Evolutionary conservation across 2,113 vertebrate species (phyloP).

Genomic region (Neolamprologus kungweensis): DNA sequence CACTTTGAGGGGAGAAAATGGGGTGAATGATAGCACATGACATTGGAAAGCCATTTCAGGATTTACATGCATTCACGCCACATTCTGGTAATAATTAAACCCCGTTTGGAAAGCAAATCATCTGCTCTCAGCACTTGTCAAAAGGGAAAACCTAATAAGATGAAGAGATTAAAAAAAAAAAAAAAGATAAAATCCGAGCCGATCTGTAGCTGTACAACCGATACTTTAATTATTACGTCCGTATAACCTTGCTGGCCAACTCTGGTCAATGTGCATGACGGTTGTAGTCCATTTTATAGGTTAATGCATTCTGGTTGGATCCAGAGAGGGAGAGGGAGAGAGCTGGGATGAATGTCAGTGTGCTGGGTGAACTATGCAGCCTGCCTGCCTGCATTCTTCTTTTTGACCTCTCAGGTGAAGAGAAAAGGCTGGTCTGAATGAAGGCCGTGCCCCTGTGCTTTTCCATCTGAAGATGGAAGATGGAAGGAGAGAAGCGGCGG

Average conservation of each 20-base stretch:
- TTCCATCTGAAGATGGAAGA: background rate
- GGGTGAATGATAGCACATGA: conserved; percentile 26
- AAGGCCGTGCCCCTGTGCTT: conserved; percentile 1
- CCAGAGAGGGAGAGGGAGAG: background rate
- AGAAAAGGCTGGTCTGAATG: conserved; percentile 5
- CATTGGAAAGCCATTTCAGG: conserved; percentile 52
- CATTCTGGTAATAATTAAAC: background rate
- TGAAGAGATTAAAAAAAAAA: background rate
- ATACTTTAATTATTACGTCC: conserved; percentile 32
- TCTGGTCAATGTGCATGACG: conserved; percentile 40
- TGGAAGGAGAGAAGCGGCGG: background rate
- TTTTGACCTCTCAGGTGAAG: conserved; percentile 49
- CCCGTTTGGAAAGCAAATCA: background rate
- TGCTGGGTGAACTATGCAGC: conserved; percentile 10
- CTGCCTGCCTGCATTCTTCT: conserved; percentile 25
- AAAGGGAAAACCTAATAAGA: conserved; percentile 7
- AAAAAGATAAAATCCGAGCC: background rate
- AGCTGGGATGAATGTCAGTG: conserved; percentile 30
- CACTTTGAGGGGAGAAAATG: background rate
- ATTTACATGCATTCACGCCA: background rate
- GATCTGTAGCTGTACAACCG: background rate
- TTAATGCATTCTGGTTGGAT: conserved; percentile 38
- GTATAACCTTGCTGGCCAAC: conserved; percentile 53
- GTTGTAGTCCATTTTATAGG: conserved; percentile 47
- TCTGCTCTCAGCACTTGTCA: background rate